Evolutionary conservation across 2,113 vertebrate species (phyloP).

Genomic region (Tyto alba): DNA sequence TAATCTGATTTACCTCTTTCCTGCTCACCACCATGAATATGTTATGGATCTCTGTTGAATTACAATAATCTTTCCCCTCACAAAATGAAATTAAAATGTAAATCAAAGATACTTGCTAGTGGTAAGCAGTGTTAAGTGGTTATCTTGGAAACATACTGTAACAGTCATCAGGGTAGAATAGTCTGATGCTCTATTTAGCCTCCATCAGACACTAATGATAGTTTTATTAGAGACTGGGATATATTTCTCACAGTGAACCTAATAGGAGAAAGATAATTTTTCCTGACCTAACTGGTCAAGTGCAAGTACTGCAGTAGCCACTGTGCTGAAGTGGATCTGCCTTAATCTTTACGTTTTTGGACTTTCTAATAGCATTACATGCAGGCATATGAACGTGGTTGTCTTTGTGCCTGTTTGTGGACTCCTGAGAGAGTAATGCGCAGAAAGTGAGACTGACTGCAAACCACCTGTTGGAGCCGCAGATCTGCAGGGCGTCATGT

Average conservation of each 20-base stretch:
- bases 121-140: neutral
- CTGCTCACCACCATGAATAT: neutral
- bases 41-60: neutral
- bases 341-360: neutral
- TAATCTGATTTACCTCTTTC: neutral
- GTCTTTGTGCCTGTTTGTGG: neutral
- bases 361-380: neutral
- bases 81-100: neutral
- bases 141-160: neutral
- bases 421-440: neutral
- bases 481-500: neutral
- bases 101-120: neutral
- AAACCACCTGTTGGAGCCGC: neutral
- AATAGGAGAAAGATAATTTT: neutral
- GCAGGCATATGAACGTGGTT: neutral
- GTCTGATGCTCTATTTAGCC: neutral
- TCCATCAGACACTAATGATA: neutral
- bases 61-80: neutral
- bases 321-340: neutral
- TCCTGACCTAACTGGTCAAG: neutral
- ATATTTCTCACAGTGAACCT: neutral
- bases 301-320: neutral
- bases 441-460: neutral
- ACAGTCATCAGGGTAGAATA: neutral
- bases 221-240: neutral